Evolutionary conservation across 2,113 vertebrate species (phyloP).

Genomic region (Neodontobutis hainanensis): DNA sequence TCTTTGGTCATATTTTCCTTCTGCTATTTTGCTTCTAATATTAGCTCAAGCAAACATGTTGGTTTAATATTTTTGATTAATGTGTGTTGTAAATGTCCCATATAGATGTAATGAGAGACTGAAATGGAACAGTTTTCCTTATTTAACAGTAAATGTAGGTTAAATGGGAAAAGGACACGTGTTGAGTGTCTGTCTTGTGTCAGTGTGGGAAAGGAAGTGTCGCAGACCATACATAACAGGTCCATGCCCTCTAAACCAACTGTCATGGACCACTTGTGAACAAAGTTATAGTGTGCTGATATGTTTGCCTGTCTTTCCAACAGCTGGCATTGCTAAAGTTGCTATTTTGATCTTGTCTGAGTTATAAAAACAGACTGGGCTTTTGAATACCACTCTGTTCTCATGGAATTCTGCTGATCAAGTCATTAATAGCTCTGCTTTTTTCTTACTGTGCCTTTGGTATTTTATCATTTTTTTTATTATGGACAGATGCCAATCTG

Average conservation of each 20-base stretch:
- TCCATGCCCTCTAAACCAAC: slow-evolving; percentile 54
- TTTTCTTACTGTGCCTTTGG: background rate
- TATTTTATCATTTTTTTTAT: slow-evolving; percentile 33
- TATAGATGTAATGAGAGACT: slow-evolving; percentile 32
- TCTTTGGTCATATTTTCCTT: slow-evolving; percentile 20
- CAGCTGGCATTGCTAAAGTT: slow-evolving; percentile 43
- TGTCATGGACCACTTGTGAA: slow-evolving; percentile 29
- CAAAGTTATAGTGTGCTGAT: slow-evolving; percentile 39
- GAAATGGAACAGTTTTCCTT: slow-evolving; percentile 33
- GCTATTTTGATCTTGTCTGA: slow-evolving; percentile 28
- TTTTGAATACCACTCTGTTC: background rate
- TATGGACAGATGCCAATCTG: slow-evolving; percentile 83
- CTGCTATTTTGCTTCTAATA: slow-evolving; percentile 1
- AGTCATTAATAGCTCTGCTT: background rate
- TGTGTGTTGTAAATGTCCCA: slow-evolving; percentile 22
- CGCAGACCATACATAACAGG: slow-evolving; percentile 51
- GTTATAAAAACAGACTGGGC: slow-evolving; percentile 15
- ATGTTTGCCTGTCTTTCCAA: slow-evolving; percentile 29
- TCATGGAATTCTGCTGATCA: slow-evolving; percentile 1
- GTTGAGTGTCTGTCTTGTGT: slow-evolving; percentile 34
- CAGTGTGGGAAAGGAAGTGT: slow-evolving; percentile 62
- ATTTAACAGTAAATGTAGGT: slow-evolving; percentile 49
- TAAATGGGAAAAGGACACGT: slow-evolving; percentile 37
- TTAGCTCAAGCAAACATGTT: background rate
- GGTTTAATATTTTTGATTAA: slow-evolving; percentile 12